Base-by-base conservation (phyloP, 2,797 vertebrate genomes). In the Cephalopachus bancanus region DNA sequence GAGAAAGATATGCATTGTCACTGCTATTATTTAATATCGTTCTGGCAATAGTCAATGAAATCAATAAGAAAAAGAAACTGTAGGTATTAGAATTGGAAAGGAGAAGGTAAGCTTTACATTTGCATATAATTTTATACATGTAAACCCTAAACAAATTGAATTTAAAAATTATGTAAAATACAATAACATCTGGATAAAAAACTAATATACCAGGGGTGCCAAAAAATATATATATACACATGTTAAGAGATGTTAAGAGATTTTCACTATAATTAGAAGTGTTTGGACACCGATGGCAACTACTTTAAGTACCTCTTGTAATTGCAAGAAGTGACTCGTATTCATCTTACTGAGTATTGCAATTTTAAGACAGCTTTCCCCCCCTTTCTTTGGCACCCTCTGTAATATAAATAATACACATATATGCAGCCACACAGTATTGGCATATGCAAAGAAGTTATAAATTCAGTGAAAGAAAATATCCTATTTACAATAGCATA, bases 51-150 rank as follows among this genome's bases (percentile, higher is more conserved):
- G 30, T 74, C 67, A 80, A 75, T 65, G 33, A 19, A 89, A 83
- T 44, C 62, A 84, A 65, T 53, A 59, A 60, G n/a, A 89, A 74
- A 89, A 90, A 86, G 51, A 94, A 85, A 86, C 10, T 49, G 8
- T 16, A 83, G 76, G 15, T 22, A 76, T 57, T 91, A 87, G 87
- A 84, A 71, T 1, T 84, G n/a, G 55, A 83, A 90, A 92, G 53
- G 6, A 83, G 17, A 15, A 81, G 10, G 14, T 57, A 84, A 89
- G 78, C 15, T 33, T 74, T 55, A 51, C 67, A 71, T 37, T 74
- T 91, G 49, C 24, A 65, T 75, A 53, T 37, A 83, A 89, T 92
- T 94, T 95, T 88, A 80, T 91, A 86, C 7, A 49, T 72, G 22
- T 4, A 94, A 79, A 91, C 0, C 3, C 28, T 7, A 94, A 62